Conservation (phyloP, 1,140 invertebrate genomes). For the Ladona fulva region DNA sequence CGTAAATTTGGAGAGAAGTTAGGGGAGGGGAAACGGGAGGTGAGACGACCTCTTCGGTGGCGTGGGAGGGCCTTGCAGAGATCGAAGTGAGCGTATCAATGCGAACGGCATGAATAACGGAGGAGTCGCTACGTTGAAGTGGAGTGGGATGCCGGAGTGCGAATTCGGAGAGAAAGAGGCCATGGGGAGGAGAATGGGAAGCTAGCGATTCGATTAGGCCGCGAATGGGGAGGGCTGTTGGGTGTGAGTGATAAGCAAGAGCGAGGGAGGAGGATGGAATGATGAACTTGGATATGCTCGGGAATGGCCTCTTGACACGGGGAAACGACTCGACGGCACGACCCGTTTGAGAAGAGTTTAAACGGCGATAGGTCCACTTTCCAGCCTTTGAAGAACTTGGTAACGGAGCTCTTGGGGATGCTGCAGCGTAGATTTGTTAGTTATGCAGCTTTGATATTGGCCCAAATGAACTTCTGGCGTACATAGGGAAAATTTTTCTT, state of each 20-base stretch:
- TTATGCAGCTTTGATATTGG: too few relatives aligned
- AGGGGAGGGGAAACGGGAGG: not conserved
- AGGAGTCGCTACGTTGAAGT: not conserved
- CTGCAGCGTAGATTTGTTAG: too few relatives aligned
- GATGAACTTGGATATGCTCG: not conserved
- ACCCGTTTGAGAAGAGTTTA: not conserved
- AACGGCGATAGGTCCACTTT: not conserved
- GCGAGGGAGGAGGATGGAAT: not conserved
- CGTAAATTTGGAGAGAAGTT: constrained; percentile 22
- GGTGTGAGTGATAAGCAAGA: not conserved
- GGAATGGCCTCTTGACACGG: not conserved
- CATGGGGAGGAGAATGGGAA: not conserved
- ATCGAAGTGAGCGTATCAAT: not conserved
- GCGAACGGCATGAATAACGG: not conserved
- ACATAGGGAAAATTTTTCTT: too few relatives aligned
- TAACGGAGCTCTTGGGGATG: too few relatives aligned
- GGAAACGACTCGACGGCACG: not conserved
- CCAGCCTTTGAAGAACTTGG: not conserved
- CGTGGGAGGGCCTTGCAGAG: not conserved
- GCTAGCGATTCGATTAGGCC: not conserved
- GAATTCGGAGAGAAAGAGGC: not conserved
- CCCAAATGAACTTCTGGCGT: too few relatives aligned
- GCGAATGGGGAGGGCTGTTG: not conserved
- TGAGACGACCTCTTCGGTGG: not conserved
- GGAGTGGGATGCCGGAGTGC: not conserved